Evolutionary conservation across 2,113 vertebrate genomes (phyloP).

Genomic region (Harpagus bidentatus): DNA sequence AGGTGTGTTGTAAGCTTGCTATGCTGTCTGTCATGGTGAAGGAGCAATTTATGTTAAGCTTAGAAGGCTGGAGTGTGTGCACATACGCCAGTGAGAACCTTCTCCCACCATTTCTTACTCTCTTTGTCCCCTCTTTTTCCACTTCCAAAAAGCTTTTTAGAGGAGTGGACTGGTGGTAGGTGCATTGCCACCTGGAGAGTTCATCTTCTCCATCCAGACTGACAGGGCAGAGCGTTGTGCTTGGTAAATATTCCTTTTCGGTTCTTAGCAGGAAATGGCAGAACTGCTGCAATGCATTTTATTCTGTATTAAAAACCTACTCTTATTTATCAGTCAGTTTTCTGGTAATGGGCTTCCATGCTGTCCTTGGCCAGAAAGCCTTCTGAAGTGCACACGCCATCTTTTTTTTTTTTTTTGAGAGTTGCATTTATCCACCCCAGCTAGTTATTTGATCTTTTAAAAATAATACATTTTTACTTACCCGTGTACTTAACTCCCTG

Average conservation of each 20-base stretch:
- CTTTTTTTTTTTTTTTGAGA: background rate
- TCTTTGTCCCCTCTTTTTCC: background rate
- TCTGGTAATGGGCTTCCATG: background rate
- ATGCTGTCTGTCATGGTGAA: background rate
- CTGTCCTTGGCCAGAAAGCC: background rate
- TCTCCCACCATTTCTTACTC: background rate
- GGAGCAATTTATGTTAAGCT: background rate
- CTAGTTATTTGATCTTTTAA: background rate
- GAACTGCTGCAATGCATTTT: background rate
- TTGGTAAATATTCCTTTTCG: fast-evolving
- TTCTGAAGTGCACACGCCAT: background rate
- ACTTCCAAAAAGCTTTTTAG: background rate
- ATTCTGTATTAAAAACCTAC: background rate
- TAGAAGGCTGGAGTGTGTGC: background rate
- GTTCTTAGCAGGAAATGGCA: background rate
- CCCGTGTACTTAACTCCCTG: background rate
- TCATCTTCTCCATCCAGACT: background rate
- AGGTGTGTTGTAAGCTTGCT: fast-evolving
- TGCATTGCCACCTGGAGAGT: background rate
- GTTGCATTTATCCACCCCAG: background rate
- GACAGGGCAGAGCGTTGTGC: background rate
- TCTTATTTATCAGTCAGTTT: background rate
- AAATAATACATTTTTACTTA: background rate
- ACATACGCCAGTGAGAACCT: background rate
- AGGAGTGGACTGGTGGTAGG: background rate